Conservation (phyloP, 2,888 invertebrate species). For the Spisula subtruncata region DNA sequence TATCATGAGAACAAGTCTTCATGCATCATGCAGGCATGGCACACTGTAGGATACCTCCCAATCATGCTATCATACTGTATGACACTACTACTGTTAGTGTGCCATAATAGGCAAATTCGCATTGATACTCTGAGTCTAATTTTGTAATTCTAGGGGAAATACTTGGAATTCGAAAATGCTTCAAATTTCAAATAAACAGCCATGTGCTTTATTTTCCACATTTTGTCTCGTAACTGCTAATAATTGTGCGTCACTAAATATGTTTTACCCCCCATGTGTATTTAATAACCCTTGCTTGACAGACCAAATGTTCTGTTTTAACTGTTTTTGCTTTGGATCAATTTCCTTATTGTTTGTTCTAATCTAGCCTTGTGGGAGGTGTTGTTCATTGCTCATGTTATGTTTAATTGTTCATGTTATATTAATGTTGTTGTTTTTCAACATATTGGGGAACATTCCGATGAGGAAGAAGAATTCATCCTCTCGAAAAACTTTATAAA, state of each 20-base stretch:
- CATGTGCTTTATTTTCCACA: not conserved
- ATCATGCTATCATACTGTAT: not conserved
- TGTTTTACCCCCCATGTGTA: not conserved
- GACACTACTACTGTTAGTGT: too few relatives aligned
- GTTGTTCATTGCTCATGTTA: not conserved
- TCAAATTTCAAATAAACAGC: not conserved
- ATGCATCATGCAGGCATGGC: slow-evolving; percentile 1
- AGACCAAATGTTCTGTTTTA: not conserved
- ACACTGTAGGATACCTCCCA: not conserved
- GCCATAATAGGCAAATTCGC: not conserved
- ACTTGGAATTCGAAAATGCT: not conserved
- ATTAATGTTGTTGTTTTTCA: too few relatives aligned
- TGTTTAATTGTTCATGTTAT: not conserved
- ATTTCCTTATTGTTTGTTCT: not conserved
- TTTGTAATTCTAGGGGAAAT: not conserved
- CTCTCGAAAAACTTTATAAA: too few relatives aligned
- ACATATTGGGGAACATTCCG: too few relatives aligned
- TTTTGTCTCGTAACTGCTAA: not conserved
- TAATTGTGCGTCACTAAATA: not conserved
- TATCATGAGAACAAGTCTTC: slow-evolving; percentile 4
- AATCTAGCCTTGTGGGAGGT: not conserved
- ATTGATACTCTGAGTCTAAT: not conserved
- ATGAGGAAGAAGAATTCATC: too few relatives aligned
- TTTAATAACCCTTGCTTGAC: not conserved
- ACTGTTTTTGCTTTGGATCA: too few relatives aligned